Base-by-base conservation (phyloP, 2,113 vertebrate genomes). In the Sula dactylatra region DNA sequence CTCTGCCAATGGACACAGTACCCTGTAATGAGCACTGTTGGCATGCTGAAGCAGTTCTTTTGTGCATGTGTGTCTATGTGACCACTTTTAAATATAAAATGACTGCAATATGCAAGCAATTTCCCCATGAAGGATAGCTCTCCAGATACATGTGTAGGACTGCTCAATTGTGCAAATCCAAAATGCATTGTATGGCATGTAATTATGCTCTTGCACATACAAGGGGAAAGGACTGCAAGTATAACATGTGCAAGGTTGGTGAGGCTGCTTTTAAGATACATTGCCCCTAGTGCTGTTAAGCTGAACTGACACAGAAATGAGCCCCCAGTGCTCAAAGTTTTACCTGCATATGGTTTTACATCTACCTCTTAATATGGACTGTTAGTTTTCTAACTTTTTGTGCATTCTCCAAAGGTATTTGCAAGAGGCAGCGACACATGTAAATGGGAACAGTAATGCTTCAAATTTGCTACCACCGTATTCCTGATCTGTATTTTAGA, bases 1-100 rank as follows among this genome's bases (percentile, higher is more conserved):
- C 95, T 88, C 69, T 73, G 88, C 94, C 89, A 64, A 6, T 59
- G 93, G 88, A 91, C 94, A 92, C 86, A 96, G 93, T 90, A 86
- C 71, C 52, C 88, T 54, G 20, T 91, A 96, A 97, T 82, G 94
- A 97, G 88, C 71, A 34, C n/a, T 94, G 79, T 72, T 82, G 82
- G 79, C 3, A 2, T 4, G 19, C 64, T 18, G 59, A 77, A 76
- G 84, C 69, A 34, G 10, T 71, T 91, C 96, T 86, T 95, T 93
- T 97, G 91, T 92, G 77, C 76, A 9, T 40, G 34, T n/a, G 24
- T 49, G 77, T 85, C 32, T 81, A 25, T 92, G 86, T 59, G 85
- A 78, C 78, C 84, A 70, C 87, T 94, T 91, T 83, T 36, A 94
- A 94, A 93, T 40, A 49, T n/a, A 65, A 95, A 96, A 90, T 72